phyloP scores from a whole-genome alignment of 2,113 vertebrate species.

The Chrysochloris asiatica region DNA sequence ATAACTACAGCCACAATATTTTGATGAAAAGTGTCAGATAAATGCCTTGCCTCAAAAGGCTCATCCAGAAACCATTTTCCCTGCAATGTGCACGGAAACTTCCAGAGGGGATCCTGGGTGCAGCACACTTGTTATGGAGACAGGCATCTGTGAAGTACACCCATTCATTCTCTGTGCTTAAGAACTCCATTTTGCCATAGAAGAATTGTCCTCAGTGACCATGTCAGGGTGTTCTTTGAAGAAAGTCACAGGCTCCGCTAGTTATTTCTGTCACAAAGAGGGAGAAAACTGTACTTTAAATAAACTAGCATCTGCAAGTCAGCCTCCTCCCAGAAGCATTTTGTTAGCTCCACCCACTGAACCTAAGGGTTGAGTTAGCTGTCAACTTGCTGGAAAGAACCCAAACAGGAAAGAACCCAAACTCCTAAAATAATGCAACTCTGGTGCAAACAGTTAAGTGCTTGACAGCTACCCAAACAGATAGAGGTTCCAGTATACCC shows the following conservation, averaged over 20 bases:
- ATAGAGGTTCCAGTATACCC: no score
- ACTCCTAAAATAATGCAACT: no score
- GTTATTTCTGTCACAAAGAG: constrained; percentile 57
- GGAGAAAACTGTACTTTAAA: constrained; percentile 42
- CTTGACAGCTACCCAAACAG: no score
- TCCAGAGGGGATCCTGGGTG: not conserved
- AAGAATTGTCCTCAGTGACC: not conserved
- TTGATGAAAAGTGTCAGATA: constrained; percentile 57
- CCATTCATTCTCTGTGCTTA: not conserved
- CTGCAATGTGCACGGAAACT: not conserved
- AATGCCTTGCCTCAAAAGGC: constrained; percentile 33
- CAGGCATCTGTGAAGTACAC: not conserved
- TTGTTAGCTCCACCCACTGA: not conserved
- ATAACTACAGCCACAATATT: constrained; percentile 32
- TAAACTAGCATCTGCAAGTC: no score
- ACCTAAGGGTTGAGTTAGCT: not conserved
- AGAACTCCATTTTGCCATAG: constrained; percentile 38
- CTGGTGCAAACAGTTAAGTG: no score
- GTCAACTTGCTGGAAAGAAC: not conserved
- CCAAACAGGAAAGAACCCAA: not conserved
- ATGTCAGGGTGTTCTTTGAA: constrained; percentile 48
- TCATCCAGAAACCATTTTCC: constrained; percentile 36
- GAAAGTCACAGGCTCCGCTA: constrained; percentile 57
- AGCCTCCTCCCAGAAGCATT: not conserved
- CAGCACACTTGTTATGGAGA: not conserved